phyloP scores from a whole-genome alignment of 2,888 invertebrate species.

The Xestia rhomboidea region DNA sequence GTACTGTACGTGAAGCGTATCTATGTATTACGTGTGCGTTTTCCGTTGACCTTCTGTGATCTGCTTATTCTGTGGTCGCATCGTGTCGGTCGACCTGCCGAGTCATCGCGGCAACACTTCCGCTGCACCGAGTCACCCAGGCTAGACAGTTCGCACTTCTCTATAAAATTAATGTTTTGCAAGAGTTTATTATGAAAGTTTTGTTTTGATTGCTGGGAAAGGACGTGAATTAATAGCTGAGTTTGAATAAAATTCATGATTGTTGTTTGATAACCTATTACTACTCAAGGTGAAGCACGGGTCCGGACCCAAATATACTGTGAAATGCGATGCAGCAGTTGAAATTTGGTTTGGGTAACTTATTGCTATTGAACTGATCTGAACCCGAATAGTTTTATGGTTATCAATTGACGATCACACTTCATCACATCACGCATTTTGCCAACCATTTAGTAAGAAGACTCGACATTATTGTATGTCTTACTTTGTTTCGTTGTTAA shows the following conservation, averaged over 20 bases:
- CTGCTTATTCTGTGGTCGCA: conserved; percentile 30
- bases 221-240: conserved; percentile 34
- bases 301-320: too few relatives aligned
- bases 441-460: not conserved
- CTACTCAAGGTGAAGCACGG: too few relatives aligned
- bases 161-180: conserved; percentile 52
- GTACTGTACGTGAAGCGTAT: not conserved
- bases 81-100: conserved; percentile 65
- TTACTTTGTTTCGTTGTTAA: not conserved
- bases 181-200: conserved; percentile 45
- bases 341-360: not conserved
- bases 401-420: not conserved
- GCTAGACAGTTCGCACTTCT: conserved; percentile 63
- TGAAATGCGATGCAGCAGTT: not conserved
- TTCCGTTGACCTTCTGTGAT: conserved; percentile 5
- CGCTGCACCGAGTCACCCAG: conserved; percentile 74
- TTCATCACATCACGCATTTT: not conserved
- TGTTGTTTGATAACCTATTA: not conserved
- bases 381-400: not conserved
- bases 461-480: not conserved
- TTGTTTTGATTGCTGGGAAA: conserved; percentile 41
- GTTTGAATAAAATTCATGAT: not conserved
- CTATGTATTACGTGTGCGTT: not conserved
- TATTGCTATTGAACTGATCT: not conserved
- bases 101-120: conserved; percentile 80